phyloP scores from a whole-genome alignment of 2,888 invertebrate species.

The Yponomeuta cagnagella region DNA sequence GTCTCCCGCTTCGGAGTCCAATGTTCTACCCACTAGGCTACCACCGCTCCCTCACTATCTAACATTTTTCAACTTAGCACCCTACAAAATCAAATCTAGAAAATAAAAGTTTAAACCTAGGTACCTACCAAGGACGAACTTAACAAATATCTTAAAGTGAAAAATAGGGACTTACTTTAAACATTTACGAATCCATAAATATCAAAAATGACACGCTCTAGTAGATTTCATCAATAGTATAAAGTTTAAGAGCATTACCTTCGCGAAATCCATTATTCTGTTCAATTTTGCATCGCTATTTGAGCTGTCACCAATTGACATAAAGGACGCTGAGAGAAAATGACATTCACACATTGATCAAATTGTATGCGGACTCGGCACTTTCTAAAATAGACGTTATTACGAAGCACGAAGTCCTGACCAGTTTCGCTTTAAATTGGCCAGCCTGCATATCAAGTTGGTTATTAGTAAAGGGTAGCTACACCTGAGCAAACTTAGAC shows the following conservation, averaged over 20 bases:
- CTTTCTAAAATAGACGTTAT: neutral
- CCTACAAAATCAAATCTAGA: too few relatives aligned
- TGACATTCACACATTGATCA: slow-evolving; percentile 16
- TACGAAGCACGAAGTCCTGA: neutral
- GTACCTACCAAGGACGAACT: too few relatives aligned
- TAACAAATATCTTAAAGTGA: neutral
- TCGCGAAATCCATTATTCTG: neutral
- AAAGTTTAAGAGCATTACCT: slow-evolving; percentile 3
- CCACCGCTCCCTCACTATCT: too few relatives aligned
- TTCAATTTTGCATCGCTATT: slow-evolving; percentile 21
- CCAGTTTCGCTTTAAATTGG: neutral
- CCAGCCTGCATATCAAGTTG: slow-evolving; percentile 24
- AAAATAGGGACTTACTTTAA: neutral
- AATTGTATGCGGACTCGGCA: neutral
- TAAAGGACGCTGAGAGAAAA: slow-evolving; percentile 21
- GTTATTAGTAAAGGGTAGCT: slow-evolving; percentile 25
- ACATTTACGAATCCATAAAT: neutral
- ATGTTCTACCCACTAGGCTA: too few relatives aligned
- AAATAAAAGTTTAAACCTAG: too few relatives aligned
- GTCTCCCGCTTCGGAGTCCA: too few relatives aligned
- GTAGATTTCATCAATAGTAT: neutral
- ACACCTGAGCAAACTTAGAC: slow-evolving; percentile 62
- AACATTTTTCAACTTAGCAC: too few relatives aligned
- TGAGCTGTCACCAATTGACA: slow-evolving; percentile 24
- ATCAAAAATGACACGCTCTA: neutral